Percentiles rank a stretch among this genome's conserved stretches.
phyloP scores from a whole-genome alignment of 2,113 vertebrate species.

The Oceanites oceanicus region DNA sequence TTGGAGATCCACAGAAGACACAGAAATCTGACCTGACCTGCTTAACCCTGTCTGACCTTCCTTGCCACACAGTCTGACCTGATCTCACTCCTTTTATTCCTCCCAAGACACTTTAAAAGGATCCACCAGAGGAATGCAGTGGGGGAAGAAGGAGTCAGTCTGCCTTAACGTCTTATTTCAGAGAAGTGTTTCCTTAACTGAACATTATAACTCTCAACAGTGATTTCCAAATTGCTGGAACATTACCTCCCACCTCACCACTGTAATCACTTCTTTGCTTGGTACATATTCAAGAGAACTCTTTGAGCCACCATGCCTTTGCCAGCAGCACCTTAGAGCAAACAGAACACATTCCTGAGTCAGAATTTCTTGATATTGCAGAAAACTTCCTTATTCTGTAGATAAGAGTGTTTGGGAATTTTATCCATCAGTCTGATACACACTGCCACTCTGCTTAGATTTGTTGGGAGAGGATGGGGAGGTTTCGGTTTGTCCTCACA shows the following conservation, averaged over 20 bases:
- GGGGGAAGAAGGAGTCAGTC: background rate
- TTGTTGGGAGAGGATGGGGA: background rate
- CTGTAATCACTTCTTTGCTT: background rate
- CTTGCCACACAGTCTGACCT: constrained; percentile 4
- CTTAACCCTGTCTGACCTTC: constrained; percentile 66
- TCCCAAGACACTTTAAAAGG: constrained; percentile 31
- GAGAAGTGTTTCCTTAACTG: constrained; percentile 38
- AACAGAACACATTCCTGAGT: background rate
- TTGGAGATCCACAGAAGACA: constrained; percentile 53
- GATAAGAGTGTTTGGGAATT: background rate
- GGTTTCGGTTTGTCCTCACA: background rate
- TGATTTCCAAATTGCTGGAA: constrained; percentile 51
- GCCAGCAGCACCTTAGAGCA: background rate
- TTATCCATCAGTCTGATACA: background rate
- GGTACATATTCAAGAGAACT: background rate
- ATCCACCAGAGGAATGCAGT: constrained; percentile 14
- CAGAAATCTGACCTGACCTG: constrained; percentile 65
- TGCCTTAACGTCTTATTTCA: constrained; percentile 41
- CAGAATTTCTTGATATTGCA: background rate
- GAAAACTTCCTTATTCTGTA: background rate
- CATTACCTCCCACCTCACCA: constrained; percentile 33
- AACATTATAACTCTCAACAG: constrained; percentile 16
- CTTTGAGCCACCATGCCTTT: background rate
- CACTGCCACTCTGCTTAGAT: background rate
- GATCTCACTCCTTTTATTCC: constrained; percentile 38